Evolutionary conservation across 2,113 vertebrate species (phyloP).

Genomic region (Ictidomys tridecemlineatus): DNA sequence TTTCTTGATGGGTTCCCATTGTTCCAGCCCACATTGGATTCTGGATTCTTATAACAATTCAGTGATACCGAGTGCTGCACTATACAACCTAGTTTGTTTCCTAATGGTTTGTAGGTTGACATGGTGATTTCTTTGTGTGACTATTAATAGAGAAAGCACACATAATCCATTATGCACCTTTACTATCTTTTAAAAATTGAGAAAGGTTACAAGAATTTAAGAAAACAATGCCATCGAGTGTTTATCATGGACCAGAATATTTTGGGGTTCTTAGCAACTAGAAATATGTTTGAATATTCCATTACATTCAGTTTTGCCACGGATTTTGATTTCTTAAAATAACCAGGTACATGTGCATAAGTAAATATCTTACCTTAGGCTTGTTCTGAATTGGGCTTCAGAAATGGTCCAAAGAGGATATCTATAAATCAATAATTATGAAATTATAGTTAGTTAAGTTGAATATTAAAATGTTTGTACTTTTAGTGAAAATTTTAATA

Average conservation of each 20-base stretch:
- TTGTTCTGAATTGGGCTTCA: slow-evolving; percentile 55
- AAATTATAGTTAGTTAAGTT: slow-evolving; percentile 18
- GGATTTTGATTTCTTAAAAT: background rate
- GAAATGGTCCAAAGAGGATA: slow-evolving; percentile 42
- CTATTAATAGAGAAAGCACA: background rate
- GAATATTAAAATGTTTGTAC: background rate
- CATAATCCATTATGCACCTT: background rate
- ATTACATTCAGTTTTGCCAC: background rate
- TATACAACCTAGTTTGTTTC: background rate
- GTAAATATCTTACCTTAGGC: slow-evolving; percentile 34
- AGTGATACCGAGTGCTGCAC: background rate
- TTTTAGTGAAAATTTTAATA: background rate
- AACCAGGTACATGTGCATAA: background rate
- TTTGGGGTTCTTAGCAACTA: background rate
- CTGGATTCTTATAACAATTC: background rate
- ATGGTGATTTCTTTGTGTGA: background rate
- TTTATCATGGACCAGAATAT: background rate
- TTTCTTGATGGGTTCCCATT: background rate
- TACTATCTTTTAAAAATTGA: background rate
- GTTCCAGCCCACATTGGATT: background rate
- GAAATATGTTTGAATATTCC: background rate
- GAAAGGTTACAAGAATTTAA: background rate
- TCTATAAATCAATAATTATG: slow-evolving; percentile 57
- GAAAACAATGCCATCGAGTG: background rate
- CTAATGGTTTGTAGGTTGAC: background rate